These are phyloP conservation scores for Caenorhabditis doughertyi DNA, from an alignment of 2,888 invertebrate genomes.

Conservation along the genomic window DNA sequence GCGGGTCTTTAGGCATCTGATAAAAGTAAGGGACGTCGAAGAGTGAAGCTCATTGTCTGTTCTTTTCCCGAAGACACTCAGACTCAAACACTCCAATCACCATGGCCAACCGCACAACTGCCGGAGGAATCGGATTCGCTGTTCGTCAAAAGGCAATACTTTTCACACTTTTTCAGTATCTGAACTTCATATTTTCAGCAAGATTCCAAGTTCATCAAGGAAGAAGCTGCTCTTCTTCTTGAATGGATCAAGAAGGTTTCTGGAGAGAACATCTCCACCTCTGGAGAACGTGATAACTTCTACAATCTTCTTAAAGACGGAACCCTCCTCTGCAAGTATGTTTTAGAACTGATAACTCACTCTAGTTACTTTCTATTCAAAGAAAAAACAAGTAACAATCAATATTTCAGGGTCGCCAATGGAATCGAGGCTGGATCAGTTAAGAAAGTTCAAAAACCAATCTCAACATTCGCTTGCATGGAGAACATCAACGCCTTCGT, in stretches of 20 bases:
- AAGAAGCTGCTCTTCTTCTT: slow-evolving; percentile 92
- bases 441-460: slow-evolving; percentile 93
- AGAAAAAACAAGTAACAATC: slow-evolving; percentile 1
- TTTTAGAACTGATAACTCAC: not conserved
- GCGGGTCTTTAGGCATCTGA: slow-evolving; percentile 57
- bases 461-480: slow-evolving; percentile 98
- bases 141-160: slow-evolving; percentile 77
- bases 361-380: not conserved
- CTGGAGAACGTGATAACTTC: slow-evolving; percentile 93
- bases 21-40: slow-evolving; percentile 38
- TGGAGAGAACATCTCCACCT: slow-evolving; percentile 89
- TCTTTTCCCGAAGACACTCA: slow-evolving; percentile 16
- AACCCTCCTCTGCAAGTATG: slow-evolving; percentile 91
- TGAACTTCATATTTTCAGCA: slow-evolving; percentile 86
- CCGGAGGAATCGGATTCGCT: slow-evolving; percentile 82
- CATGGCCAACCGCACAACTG: slow-evolving; percentile 81
- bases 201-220: slow-evolving; percentile 97
- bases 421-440: slow-evolving; percentile 90
- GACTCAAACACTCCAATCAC: slow-evolving; percentile 20
- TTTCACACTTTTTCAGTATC: not conserved
- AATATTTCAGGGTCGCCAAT: slow-evolving; percentile 88
- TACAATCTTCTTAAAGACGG: slow-evolving; percentile 93
- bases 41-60: slow-evolving; percentile 37
- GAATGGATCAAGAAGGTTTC: slow-evolving; percentile 94
- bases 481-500: slow-evolving; percentile 97